Base-by-base conservation (phyloP, 2,113 vertebrate genomes). In the Nycticryphes semicollaris region DNA sequence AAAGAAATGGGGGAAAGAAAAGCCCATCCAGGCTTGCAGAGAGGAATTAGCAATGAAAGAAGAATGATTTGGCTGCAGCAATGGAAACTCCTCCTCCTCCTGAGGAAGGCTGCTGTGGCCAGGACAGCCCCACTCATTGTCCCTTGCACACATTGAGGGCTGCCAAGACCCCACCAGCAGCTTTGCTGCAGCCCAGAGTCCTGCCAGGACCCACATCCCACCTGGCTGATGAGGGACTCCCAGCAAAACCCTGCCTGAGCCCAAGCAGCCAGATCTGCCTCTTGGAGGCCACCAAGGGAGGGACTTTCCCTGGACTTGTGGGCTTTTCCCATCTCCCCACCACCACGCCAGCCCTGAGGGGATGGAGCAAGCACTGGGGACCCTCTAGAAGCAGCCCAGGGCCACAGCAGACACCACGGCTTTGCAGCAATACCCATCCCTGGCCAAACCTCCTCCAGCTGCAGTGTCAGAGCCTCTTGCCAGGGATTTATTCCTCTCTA, bases 1-100 rank as follows among this genome's bases (percentile, higher is more conserved):
- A 81, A 94, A 94, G 77, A 76, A 91, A n/a, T 27, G 31, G 12
- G 8, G 25, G 20, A 60, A 33, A 28, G 21, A 59, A 63, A 79
- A 80, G 6, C 83, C 60, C 87, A 90, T 63, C 59, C 59, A 2
- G 83, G 85, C 57, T 53, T 9, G 28, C 0, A 0, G 33, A 81
- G 82, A 85, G 94, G 94, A 91, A 88, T 88, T 12, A 86, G 87
- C 63, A 73, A 73, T 35, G 75, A 70, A 87, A 19, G 33, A 85
- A 63, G 57, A 85, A 79, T 75, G 84, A 83, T 96, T 85, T 3
- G 37, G 33, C 91, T 89, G 76, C 85, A 84, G 73, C 5, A 14
- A 48, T 63, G 59, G 72, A 51, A 73, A 17, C 62, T 89, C 62
- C 87, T 90, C 85, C 70, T 94, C 85, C n/a, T 89, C 85, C 12